Conservation (phyloP, 2,888 invertebrate genomes). For the Perizoma flavofasciatum region DNA sequence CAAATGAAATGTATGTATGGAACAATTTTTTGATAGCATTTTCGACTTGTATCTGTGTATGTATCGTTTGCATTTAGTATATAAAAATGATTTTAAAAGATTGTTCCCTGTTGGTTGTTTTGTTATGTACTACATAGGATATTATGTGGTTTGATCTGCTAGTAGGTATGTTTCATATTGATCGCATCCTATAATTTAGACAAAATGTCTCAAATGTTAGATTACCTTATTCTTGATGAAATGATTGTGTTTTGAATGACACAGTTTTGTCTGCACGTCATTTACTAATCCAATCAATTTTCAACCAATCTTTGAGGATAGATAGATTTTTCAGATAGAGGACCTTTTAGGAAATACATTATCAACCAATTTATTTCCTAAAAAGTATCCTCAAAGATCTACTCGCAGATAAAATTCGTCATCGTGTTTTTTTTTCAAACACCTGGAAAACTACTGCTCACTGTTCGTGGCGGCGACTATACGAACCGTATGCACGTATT, state of each 20-base stretch:
- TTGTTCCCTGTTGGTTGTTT: neutral
- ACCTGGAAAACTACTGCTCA: neutral
- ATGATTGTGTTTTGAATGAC: no score
- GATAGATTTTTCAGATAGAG: no score
- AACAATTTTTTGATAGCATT: conserved; percentile 2
- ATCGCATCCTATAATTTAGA: neutral
- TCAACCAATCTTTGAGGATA: no score
- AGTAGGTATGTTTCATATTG: neutral
- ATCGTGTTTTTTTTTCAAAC: neutral
- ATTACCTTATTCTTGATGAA: no score
- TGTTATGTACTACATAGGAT: neutral
- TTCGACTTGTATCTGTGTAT: conserved; percentile 2
- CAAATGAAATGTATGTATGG: conserved; percentile 5
- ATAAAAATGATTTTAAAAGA: conserved; percentile 2
- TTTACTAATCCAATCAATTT: no score
- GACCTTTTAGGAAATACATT: no score
- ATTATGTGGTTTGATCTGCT: neutral
- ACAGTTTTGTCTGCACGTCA: no score
- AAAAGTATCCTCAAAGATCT: no score
- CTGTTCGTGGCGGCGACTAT: neutral
- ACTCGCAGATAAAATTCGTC: no score
- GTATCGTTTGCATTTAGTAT: conserved; percentile 2
- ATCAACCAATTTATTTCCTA: no score
- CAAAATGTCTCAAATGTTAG: neutral
- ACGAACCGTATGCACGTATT: no score